Evolutionary conservation across 2,888 invertebrate genomes (phyloP), one percentile per base, ranked within the genome.

Genomic region (Monoplex corrugatus): DNA sequence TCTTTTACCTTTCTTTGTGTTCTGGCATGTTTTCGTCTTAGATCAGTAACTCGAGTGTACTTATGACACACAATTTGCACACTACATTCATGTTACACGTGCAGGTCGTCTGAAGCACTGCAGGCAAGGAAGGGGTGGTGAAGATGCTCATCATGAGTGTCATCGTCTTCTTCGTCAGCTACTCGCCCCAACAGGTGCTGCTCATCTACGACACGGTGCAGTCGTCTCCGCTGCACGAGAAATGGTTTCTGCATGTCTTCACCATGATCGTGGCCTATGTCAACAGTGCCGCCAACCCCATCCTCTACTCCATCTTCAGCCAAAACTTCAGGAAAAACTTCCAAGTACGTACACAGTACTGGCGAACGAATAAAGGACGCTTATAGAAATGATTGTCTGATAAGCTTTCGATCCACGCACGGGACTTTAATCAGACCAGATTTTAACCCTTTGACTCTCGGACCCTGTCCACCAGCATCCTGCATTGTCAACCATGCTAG

Each of bases 121-220:
- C 89, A 80, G 87, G 89, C 89, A 19, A 68, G 89, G 35, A 91
- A 89, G 90, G 89, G 0, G 90, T 92, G 32, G 89, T 92, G 82
- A 91, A 90, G 87, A 91, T 92, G 92, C 72, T 92, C 86, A 91
- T 92, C 44, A 87, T 91, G 90, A 90, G 89, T 40, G 90, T 92
- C 19, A 82, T 91, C 68, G 88, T 92, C 23, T 96, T 96, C 93
- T 96, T 96, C 92, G 89, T 96, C 43, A 96, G 96, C 93, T 96
- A 96, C 92, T 96, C 96, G 1, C 96, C 96, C 0, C 95, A 96
- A 80, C 96, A 96, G 91, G 94, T 95, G 16, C 92, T 96, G 40
- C 93, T 96, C 0, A 91, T 96, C 68, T 95, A 95, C 93, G 94
- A 94, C 89, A 94, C 94, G 0, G 91, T 96, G 72, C 91, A 93